phyloP scores from a whole-genome alignment of 1,140 invertebrate genomes.

The Maniola jurtina region DNA sequence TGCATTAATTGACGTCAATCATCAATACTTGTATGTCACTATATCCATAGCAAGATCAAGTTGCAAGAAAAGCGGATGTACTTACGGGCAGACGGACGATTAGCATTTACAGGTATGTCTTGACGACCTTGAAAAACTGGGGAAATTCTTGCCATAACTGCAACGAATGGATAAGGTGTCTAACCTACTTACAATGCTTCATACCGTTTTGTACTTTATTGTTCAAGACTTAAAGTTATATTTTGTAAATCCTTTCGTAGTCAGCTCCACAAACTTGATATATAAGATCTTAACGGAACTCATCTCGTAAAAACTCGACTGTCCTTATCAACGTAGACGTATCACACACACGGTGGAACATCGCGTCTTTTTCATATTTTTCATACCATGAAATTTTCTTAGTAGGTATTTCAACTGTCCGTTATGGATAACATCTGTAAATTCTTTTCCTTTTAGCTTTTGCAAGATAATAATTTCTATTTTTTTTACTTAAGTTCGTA shows the following conservation, averaged over 20 bases:
- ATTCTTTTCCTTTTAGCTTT: not conserved
- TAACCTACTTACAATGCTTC: not conserved
- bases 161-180: not conserved
- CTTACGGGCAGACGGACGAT: constrained; percentile 2
- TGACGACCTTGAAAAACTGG: constrained; percentile 16
- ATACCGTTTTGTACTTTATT: not conserved
- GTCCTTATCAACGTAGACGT: constrained; percentile 3
- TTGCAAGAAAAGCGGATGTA: constrained; percentile 23
- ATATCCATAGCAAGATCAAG: not conserved
- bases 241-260: not conserved
- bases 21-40: not conserved
- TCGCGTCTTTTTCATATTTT: constrained; percentile 9
- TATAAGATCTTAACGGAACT: constrained; percentile 9
- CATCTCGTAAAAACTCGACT: constrained; percentile 16
- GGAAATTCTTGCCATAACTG: constrained; percentile 12
- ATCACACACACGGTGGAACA: not conserved
- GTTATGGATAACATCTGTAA: not conserved
- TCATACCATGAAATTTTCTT: not conserved
- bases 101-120: constrained; percentile 2
- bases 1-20: not conserved
- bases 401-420: not conserved
- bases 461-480: too few relatives aligned
- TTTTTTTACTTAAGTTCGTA: too few relatives aligned
- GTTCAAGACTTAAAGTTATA: not conserved
- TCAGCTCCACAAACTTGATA: constrained; percentile 1